phyloP scores from a whole-genome alignment of 2,113 vertebrate species.

The Opisthocomus hoazin region DNA sequence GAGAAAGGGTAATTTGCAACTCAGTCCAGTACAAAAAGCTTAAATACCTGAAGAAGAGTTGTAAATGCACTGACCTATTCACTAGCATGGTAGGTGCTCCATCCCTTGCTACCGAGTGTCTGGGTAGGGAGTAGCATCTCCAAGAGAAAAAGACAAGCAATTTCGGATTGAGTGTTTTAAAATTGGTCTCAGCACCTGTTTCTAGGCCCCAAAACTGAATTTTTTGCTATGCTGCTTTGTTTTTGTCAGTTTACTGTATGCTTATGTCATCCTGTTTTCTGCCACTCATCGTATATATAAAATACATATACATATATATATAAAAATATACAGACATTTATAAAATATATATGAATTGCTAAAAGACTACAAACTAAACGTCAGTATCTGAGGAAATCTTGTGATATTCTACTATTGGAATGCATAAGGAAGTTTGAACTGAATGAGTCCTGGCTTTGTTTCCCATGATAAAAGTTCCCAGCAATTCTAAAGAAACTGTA shows the following conservation, averaged over 20 bases:
- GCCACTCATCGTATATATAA: too few species aligned
- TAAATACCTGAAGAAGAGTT: background rate
- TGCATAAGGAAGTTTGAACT: background rate
- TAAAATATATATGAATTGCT: background rate
- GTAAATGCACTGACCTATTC: background rate
- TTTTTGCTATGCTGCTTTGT: background rate
- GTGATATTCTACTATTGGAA: background rate
- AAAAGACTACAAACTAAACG: background rate
- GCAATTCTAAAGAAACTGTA: background rate
- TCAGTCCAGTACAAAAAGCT: background rate
- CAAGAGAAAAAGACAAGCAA: background rate
- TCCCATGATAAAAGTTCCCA: background rate
- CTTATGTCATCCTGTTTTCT: background rate
- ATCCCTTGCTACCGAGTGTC: background rate
- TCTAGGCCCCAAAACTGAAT: background rate
- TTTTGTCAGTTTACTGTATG: background rate
- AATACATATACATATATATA: too few species aligned
- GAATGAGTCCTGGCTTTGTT: background rate
- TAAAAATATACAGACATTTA: background rate
- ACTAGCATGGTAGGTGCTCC: background rate
- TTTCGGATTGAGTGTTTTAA: background rate
- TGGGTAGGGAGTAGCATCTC: background rate
- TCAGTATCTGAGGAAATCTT: background rate
- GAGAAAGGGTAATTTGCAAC: background rate
- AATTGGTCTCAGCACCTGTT: background rate